phyloP scores from a whole-genome alignment of 2,113 vertebrate species.

The Cairina moschata region DNA sequence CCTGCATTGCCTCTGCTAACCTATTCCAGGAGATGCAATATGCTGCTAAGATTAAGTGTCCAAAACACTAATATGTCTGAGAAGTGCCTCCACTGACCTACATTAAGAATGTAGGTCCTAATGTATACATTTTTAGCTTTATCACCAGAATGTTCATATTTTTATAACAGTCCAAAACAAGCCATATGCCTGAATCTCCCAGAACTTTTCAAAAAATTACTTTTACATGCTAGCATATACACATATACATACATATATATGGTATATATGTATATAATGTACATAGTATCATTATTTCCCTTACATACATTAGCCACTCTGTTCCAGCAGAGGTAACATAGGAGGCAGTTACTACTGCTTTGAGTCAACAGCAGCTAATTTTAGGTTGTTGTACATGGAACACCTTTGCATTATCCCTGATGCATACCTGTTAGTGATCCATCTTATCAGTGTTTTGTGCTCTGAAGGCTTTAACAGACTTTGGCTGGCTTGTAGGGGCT shows the following conservation, averaged over 20 bases:
- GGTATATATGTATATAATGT: not conserved
- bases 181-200: not conserved
- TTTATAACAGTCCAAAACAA: constrained; percentile 4
- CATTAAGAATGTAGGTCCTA: constrained; percentile 1
- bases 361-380: not conserved
- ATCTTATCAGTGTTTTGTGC: not conserved
- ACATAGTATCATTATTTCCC: not conserved
- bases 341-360: not conserved
- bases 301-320: not conserved
- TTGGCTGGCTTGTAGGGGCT: constrained; percentile 20
- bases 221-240: not conserved
- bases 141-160: not conserved
- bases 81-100: constrained; percentile 54
- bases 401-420: not conserved
- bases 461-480: constrained; percentile 33
- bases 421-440: not conserved
- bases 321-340: not conserved
- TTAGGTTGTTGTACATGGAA: not conserved
- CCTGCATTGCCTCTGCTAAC: constrained; percentile 1
- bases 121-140: constrained; percentile 6
- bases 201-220: not conserved
- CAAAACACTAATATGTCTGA: constrained; percentile 29
- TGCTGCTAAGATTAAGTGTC: constrained; percentile 17
- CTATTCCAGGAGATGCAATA: constrained; percentile 16
- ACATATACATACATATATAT: not conserved